These are phyloP conservation scores for Phthorimaea operculella DNA, from an alignment of 1,140 invertebrate genomes.

Conservation along the genomic window DNA sequence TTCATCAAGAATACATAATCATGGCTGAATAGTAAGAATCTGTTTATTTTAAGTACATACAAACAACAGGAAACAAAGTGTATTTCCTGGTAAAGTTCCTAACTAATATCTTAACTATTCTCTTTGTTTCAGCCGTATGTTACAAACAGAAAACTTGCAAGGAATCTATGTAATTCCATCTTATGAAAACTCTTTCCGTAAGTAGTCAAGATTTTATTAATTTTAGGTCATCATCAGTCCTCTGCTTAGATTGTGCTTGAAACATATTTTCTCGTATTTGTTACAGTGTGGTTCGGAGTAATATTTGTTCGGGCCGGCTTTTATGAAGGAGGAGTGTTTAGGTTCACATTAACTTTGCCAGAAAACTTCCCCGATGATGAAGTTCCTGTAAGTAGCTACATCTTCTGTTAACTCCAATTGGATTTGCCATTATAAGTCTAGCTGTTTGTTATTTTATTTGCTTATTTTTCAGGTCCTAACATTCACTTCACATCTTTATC, in stretches of 20 bases:
- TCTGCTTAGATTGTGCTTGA: background rate
- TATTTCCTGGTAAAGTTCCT: no score
- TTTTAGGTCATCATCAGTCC: no score
- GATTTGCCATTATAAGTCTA: slow-evolving; percentile 2
- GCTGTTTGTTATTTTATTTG: slow-evolving; percentile 4
- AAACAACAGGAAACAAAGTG: slow-evolving; percentile 78
- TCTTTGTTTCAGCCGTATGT: slow-evolving; percentile 78
- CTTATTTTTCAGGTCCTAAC: slow-evolving; percentile 76
- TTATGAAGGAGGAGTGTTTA: slow-evolving; percentile 89
- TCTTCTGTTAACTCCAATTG: no score
- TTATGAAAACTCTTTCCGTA: slow-evolving; percentile 79
- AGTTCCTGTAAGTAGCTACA: slow-evolving; percentile 76
- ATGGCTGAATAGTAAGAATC: slow-evolving; percentile 60
- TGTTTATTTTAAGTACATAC: slow-evolving; percentile 78
- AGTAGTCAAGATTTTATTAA: slow-evolving; percentile 38
- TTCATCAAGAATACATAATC: slow-evolving; percentile 57
- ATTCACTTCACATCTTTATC: slow-evolving; percentile 88
- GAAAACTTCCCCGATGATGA: slow-evolving; percentile 89
- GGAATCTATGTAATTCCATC: slow-evolving; percentile 95
- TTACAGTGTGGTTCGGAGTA: slow-evolving; percentile 93
- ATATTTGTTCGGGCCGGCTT: slow-evolving; percentile 89
- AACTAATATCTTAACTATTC: background rate
- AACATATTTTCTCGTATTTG: slow-evolving; percentile 9
- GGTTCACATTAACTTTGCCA: slow-evolving; percentile 87
- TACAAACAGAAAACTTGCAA: slow-evolving; percentile 84